Percentiles rank a stretch among this genome's conserved stretches.
Conservation (phyloP, 2,888 invertebrate species). For the Neocrepidodera transversa region DNA sequence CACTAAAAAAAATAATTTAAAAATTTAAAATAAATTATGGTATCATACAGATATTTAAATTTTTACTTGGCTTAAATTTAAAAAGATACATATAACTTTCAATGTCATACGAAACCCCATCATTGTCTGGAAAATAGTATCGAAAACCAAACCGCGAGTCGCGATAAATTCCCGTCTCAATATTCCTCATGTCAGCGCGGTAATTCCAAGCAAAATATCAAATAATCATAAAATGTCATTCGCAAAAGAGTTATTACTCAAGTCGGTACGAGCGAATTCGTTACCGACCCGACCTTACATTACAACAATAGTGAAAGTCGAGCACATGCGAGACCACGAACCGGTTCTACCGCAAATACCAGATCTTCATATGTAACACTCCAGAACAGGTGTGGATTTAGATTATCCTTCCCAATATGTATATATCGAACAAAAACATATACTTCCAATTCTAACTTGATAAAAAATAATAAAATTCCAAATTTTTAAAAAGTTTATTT, state of each 20-base stretch:
- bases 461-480: no score
- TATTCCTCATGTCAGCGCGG: constrained; percentile 34
- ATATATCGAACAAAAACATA: no score
- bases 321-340: constrained; percentile 46
- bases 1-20: no score
- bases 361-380: constrained; percentile 52
- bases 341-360: constrained; percentile 51
- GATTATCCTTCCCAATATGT: no score
- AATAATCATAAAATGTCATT: constrained; percentile 44
- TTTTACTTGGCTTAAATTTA: no score
- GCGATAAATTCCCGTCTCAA: constrained; percentile 26
- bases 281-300: constrained; percentile 47
- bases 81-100: background rate
- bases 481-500: no score
- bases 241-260: constrained; percentile 41
- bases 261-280: constrained; percentile 45
- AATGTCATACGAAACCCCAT: constrained; percentile 3
- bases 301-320: constrained; percentile 52
- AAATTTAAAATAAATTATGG: no score
- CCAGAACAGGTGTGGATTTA: constrained; percentile 33
- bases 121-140: constrained; percentile 16
- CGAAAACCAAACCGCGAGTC: constrained; percentile 22
- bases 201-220: constrained; percentile 41
- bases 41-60: no score
- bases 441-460: no score